Evolutionary conservation across 2,888 invertebrate species (phyloP).

Genomic region (Dryobota labecula): DNA sequence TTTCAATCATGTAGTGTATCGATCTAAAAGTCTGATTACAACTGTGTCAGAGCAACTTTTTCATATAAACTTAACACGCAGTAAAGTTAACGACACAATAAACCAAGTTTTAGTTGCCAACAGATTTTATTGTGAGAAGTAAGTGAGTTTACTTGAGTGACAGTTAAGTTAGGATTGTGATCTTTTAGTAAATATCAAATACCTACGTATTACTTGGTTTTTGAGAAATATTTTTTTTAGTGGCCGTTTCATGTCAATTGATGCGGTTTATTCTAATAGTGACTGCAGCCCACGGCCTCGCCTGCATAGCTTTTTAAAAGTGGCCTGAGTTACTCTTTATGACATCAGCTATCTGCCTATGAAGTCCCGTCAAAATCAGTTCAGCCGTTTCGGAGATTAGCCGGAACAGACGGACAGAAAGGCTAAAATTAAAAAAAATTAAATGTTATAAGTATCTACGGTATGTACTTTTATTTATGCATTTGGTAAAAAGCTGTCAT

Average conservation of each 20-base stretch:
- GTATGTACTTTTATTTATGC: too few relatives aligned
- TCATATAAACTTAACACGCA: slow-evolving; percentile 71
- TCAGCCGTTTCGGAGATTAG: too few relatives aligned
- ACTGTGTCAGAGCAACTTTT: slow-evolving; percentile 58
- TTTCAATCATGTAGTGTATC: slow-evolving; percentile 15
- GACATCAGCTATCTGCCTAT: too few relatives aligned
- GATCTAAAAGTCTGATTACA: slow-evolving; percentile 35
- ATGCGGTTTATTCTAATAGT: neutral
- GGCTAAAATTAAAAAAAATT: too few relatives aligned
- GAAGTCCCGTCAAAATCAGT: too few relatives aligned
- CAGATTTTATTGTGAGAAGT: slow-evolving; percentile 66
- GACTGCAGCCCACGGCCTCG: too few relatives aligned
- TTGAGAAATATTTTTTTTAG: slow-evolving; percentile 18
- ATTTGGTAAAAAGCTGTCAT: too few relatives aligned
- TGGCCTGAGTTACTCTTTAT: too few relatives aligned
- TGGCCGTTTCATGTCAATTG: neutral
- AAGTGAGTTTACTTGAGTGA: slow-evolving; percentile 66
- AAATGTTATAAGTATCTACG: too few relatives aligned
- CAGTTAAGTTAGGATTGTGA: slow-evolving; percentile 64
- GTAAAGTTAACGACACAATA: slow-evolving; percentile 76
- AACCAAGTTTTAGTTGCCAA: slow-evolving; percentile 71
- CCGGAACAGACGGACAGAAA: too few relatives aligned
- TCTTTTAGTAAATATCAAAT: slow-evolving; percentile 43
- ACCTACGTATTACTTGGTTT: slow-evolving; percentile 37
- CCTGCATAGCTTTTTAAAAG: too few relatives aligned